A percentile compares a stretch with the other conserved stretches of the same genome.
Conservation (phyloP, 2,113 vertebrate species). For the Trematocara variabile region DNA sequence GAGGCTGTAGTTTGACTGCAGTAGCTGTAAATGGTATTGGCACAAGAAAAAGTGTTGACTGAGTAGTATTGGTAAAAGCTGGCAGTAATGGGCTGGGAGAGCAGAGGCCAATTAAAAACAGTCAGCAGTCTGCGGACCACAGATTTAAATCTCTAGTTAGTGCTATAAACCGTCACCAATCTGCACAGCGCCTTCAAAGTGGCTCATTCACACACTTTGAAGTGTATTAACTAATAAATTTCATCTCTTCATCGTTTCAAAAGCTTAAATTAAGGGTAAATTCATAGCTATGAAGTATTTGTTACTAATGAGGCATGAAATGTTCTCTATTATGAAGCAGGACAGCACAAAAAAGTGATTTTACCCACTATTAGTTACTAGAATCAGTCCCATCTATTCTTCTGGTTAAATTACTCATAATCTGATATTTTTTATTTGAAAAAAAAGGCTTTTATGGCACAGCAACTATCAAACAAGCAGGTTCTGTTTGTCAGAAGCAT, state of each 20-base stretch:
- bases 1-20: neutral
- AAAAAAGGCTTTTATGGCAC: neutral
- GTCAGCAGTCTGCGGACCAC: neutral
- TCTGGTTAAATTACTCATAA: neutral
- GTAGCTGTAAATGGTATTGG: neutral
- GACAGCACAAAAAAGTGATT: neutral
- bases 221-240: neutral
- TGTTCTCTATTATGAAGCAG: neutral
- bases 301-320: neutral
- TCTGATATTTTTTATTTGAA: neutral
- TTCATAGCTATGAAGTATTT: neutral
- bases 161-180: neutral
- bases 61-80: neutral
- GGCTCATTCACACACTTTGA: neutral
- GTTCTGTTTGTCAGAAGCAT: neutral
- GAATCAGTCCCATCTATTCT: neutral
- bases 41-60: neutral
- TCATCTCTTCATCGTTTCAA: neutral
- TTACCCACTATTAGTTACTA: neutral
- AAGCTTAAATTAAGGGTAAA: neutral
- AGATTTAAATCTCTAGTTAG: neutral
- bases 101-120: neutral
- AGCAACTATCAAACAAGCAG: neutral
- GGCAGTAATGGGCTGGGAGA: neutral
- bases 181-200: neutral